These are phyloP conservation scores for Drosophila antonietae DNA, from an alignment of 2,888 invertebrate genomes.

Conservation along the genomic window DNA sequence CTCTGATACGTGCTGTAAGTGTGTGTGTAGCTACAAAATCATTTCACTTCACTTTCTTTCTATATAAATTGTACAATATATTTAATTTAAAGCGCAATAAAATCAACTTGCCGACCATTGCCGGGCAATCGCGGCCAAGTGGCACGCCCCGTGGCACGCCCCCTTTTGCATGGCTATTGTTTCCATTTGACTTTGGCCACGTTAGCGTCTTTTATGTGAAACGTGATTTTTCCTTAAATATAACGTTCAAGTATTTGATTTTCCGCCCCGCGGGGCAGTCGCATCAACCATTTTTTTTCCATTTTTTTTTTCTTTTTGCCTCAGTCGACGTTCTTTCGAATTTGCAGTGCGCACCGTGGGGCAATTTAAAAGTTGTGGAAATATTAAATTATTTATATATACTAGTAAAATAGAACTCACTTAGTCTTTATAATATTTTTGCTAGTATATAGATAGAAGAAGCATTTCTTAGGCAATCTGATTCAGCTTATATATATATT, in stretches of 20 bases:
- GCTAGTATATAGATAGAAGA: no score
- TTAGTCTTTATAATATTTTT: no score
- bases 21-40: constrained; percentile 51
- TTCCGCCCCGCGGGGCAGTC: constrained; percentile 25
- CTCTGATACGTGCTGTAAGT: constrained; percentile 15
- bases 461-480: no score
- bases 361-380: not conserved
- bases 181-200: constrained; percentile 67
- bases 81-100: constrained; percentile 79
- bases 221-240: constrained; percentile 77
- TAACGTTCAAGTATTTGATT: constrained; percentile 59
- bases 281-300: constrained; percentile 37
- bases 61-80: constrained; percentile 75
- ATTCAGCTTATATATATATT: no score
- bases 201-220: constrained; percentile 75
- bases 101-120: constrained; percentile 68
- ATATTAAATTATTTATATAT: not conserved
- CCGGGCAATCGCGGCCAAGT: constrained; percentile 48
- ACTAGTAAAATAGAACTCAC: no score
- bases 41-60: constrained; percentile 74
- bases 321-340: constrained; percentile 4
- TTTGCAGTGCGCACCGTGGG: constrained; percentile 35
- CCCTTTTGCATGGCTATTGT: constrained; percentile 54
- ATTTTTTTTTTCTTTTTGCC: no score
- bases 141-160: constrained; percentile 37